Base-by-base conservation (phyloP, 2,888 invertebrate species). In the Boloria euphrosyne region DNA sequence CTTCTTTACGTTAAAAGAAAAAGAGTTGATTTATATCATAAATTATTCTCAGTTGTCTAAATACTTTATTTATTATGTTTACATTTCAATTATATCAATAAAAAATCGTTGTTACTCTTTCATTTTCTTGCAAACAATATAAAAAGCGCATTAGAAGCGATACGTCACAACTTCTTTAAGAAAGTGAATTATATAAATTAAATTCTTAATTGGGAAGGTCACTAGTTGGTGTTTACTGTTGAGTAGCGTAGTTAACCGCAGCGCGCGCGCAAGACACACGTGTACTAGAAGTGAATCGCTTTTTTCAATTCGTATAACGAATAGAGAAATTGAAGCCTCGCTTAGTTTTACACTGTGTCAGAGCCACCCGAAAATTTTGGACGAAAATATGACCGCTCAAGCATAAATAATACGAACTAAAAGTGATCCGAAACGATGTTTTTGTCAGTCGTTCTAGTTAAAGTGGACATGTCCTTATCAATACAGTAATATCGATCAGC, bases 201-300 rank as follows among this genome's bases (percentile, higher is more conserved):
- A 88, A 87, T 86, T 82, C 78, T 86, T 90, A 90, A 90, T 90
- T 87, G 87, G 84, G 87, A 91, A 91, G 91, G 91, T 90, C 91
- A 86, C 82, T 80, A 79, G 78, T 80, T 68, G 69, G 68, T 73
- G 72, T 70, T 66, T 74, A 68, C 69, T 55, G 80, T 80, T 79
- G 83, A 80, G 81, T 77, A 79, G 79, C 79, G 86, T 89, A 90
- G 90, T 90, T 80, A 83, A 79, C 72, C 82, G 82, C 83, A 78
- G 87, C 87, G 86, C 89, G 87, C 90, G 90, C 85, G 83, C 87
- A 84, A 74, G 78, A 72, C 90, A 87, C 91, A 88, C 91, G 90
- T 88, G 90, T 90, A 88, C 85, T 89, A 91, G 91, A 90, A 85
- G 89, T 85, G 86, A 82, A 83, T 82, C 83, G 86, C 85, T 86